A percentile compares a stretch with the other conserved stretches of the same genome.
Conservation (phyloP, 2,113 vertebrate genomes). For the Siphamia tubifer region DNA sequence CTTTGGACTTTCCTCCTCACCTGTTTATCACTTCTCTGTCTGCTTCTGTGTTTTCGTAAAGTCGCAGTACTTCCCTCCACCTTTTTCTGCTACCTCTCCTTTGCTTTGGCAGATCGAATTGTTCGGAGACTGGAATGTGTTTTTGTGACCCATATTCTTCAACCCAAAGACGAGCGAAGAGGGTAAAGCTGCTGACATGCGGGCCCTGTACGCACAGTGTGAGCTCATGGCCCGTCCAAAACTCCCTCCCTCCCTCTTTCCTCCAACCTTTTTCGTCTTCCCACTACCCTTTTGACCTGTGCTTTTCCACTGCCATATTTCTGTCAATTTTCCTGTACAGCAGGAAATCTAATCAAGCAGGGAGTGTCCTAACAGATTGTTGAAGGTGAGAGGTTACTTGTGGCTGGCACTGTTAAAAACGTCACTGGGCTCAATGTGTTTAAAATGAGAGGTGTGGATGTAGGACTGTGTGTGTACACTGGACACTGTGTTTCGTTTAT, state of each 20-base stretch:
- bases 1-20: too few species aligned
- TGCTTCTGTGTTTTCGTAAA: not conserved
- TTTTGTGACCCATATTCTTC: conserved; percentile 48
- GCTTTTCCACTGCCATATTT: conserved; percentile 1
- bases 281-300: conserved; percentile 10
- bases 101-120: not conserved
- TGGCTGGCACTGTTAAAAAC: conserved; percentile 20
- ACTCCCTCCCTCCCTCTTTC: not conserved
- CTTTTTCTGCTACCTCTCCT: not conserved
- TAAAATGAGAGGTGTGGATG: not conserved
- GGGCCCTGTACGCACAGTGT: not conserved
- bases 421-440: not conserved
- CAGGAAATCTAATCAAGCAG: conserved; percentile 61
- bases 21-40: not conserved
- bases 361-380: conserved; percentile 42
- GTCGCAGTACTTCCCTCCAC: not conserved
- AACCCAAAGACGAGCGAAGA: not conserved
- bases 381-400: conserved; percentile 37
- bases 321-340: conserved; percentile 9
- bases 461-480: not conserved
- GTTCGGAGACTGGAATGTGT: conserved; percentile 37
- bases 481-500: not conserved
- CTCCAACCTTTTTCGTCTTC: not conserved
- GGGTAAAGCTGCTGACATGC: conserved; percentile 1
- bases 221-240: not conserved